Conservation (phyloP, 1,140 invertebrate genomes). For the Macrosteles quadrilineatus region DNA sequence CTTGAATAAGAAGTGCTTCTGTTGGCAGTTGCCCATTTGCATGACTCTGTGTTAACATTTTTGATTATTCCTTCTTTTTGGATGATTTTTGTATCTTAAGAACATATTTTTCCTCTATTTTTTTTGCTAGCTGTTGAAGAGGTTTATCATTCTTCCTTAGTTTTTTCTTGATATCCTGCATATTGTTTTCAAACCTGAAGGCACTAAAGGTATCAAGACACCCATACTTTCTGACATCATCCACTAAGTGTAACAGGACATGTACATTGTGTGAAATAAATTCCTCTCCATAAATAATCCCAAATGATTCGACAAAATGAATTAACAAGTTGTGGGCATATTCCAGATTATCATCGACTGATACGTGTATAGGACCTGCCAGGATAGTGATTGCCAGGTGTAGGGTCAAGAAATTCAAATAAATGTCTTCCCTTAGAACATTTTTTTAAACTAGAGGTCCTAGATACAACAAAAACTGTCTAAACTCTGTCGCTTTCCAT, state of each 20-base stretch:
- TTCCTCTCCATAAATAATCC: slow-evolving; percentile 20
- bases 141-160: slow-evolving; percentile 9
- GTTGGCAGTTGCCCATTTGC: not conserved
- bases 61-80: not conserved
- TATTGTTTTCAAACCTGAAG: slow-evolving; percentile 19
- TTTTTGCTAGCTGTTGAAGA: slow-evolving; percentile 21
- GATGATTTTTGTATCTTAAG: not conserved
- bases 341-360: slow-evolving; percentile 6
- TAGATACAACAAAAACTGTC: slow-evolving; percentile 30
- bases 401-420: slow-evolving; percentile 23
- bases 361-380: not conserved
- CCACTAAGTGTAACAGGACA: not conserved
- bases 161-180: slow-evolving; percentile 9
- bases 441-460: slow-evolving; percentile 17
- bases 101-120: not conserved
- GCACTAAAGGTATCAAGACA: slow-evolving; percentile 1
- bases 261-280: slow-evolving; percentile 24
- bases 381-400: slow-evolving; percentile 27
- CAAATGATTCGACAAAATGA: slow-evolving; percentile 26
- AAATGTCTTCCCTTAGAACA: slow-evolving; percentile 15
- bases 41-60: slow-evolving; percentile 3
- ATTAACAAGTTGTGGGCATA: slow-evolving; percentile 7
- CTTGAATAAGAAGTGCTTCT: not conserved
- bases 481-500: slow-evolving; percentile 30
- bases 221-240: slow-evolving; percentile 9